Percentiles rank a stretch among this genome's conserved stretches.
These are phyloP conservation scores for Xiphias gladius DNA, from an alignment of 2,113 vertebrate species.

Conservation along the genomic window DNA sequence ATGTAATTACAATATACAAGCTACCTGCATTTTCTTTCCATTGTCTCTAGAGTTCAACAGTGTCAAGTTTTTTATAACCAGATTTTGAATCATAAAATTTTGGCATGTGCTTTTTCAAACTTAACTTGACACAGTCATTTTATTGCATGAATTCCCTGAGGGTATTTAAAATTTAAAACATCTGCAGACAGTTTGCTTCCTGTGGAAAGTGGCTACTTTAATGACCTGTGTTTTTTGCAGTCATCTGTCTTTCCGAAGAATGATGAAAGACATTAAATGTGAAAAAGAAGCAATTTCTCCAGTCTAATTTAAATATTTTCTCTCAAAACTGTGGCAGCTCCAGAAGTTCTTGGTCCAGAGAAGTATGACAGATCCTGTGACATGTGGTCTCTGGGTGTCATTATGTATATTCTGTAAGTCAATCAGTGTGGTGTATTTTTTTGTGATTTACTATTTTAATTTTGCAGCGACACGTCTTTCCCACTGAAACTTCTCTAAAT, in stretches of 20 bases:
- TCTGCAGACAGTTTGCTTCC: neutral
- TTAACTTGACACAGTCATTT: neutral
- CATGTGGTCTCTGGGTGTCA: slow-evolving; percentile 7
- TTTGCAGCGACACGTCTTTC: neutral
- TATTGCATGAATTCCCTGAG: neutral
- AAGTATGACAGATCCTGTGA: slow-evolving; percentile 8
- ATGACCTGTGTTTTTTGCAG: neutral
- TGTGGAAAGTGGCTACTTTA: slow-evolving; percentile 6
- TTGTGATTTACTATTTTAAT: neutral
- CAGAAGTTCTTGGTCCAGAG: slow-evolving; percentile 26
- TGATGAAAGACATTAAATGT: neutral
- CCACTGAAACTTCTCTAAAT: neutral
- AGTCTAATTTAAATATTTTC: slow-evolving; percentile 15
- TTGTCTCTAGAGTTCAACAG: neutral
- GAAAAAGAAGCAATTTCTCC: neutral
- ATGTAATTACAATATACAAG: neutral
- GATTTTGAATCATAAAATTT: neutral
- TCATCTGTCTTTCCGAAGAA: neutral
- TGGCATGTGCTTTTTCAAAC: neutral
- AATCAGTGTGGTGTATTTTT: slow-evolving; percentile 78
- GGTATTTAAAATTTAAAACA: neutral
- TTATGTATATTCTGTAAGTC: neutral
- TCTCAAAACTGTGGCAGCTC: slow-evolving; percentile 78
- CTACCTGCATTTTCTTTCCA: neutral
- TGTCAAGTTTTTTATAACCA: neutral